Evolutionary conservation across 2,888 invertebrate genomes (phyloP), one percentile per base, ranked within the genome.

Genomic region (Trissonchulus latispiculum): DNA sequence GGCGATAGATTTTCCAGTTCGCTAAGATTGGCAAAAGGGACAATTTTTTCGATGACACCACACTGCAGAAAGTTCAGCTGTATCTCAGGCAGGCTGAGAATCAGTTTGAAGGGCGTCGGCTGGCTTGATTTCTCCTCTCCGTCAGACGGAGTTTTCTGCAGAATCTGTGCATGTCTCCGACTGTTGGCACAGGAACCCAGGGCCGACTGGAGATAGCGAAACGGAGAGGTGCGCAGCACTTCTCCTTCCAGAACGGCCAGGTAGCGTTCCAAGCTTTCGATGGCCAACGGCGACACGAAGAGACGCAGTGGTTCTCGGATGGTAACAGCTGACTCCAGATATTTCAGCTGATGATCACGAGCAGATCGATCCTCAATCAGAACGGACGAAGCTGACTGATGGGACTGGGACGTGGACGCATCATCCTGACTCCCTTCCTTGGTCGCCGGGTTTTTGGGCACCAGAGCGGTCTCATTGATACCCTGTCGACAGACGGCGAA

Each of bases 31-130:
- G 3, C 66, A 68, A 32, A n/a, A 3, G 73, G 59, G 1, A 71
- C 62, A 29, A 61, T 68, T 36, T 76, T 71, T 36, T 73, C 72
- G 1, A 67, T 70, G 1, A 72, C 48, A 28, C 77, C 76, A 70
- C 75, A 78, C 68, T 78, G 78, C 67, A 78, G 75, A 2, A 77
- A 23, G 18, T 73, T 62, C 3, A 75, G 28, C 36, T 75, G 37
- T 33, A 75, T 28, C 23, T 32, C 28, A 8, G 78, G 78, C 3
- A 71, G 2, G n/a, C 28, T n/a, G 35, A 68, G 15, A 3, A 2
- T 23, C 2, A 71, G 18, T 74, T 28, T 3, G 36, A 66, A 68
- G 2, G 69, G 69, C 2, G 33, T 68, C 2, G 31, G 35, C 3
- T 32, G 33, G 23, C n/a, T 36, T n/a, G 2, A 15, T 35, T 2